Evolutionary conservation across 2,888 invertebrate genomes (phyloP).

Genomic region (Philaethria dido): DNA sequence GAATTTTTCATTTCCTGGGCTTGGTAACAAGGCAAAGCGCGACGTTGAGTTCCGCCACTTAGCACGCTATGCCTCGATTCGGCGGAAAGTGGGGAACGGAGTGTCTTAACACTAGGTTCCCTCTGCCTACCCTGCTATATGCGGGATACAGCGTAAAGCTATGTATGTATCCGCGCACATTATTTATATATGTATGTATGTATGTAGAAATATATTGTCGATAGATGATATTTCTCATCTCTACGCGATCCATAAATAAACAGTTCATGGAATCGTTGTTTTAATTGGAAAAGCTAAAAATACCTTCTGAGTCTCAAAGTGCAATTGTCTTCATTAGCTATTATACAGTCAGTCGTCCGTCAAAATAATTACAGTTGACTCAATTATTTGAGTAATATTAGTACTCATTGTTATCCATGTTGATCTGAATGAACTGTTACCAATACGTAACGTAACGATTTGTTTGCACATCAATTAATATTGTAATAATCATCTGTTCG

Average conservation of each 20-base stretch:
- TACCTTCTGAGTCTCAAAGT: slow-evolving; percentile 24
- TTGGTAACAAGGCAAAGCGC: too few relatives aligned
- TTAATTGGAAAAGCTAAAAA: slow-evolving; percentile 31
- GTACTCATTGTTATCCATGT: slow-evolving; percentile 1
- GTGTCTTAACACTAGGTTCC: too few relatives aligned
- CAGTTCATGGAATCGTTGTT: background rate
- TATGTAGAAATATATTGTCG: too few relatives aligned
- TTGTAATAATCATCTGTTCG: background rate
- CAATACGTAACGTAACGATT: slow-evolving; percentile 1
- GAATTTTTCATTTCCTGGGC: too few relatives aligned
- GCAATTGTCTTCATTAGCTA: slow-evolving; percentile 22
- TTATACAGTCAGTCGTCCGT: slow-evolving; percentile 14
- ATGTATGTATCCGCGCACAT: too few relatives aligned
- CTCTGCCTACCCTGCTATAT: too few relatives aligned
- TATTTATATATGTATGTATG: too few relatives aligned
- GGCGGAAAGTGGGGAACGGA: too few relatives aligned
- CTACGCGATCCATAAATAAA: slow-evolving; percentile 1
- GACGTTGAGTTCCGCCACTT: too few relatives aligned
- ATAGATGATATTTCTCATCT: background rate
- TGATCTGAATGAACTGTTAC: background rate
- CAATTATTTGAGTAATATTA: slow-evolving; percentile 25
- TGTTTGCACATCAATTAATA: background rate
- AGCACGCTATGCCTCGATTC: too few relatives aligned
- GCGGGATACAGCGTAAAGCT: too few relatives aligned
- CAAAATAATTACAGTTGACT: slow-evolving; percentile 14